Conservation (phyloP, 2,113 vertebrate genomes). For the Arothron firmamentum region DNA sequence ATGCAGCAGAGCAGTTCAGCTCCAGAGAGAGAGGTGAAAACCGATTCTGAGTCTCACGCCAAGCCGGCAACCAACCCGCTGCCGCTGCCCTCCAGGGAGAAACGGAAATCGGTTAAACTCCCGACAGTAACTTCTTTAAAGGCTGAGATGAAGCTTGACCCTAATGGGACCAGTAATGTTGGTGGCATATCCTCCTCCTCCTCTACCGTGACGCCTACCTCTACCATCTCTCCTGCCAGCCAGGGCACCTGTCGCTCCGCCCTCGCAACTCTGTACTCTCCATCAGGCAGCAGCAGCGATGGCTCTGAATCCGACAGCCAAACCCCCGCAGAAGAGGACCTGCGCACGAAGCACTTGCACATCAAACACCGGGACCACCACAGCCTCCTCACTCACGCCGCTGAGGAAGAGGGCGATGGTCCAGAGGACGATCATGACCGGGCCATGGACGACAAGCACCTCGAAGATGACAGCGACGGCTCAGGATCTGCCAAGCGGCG, state of each 20-base stretch:
- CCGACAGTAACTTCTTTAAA: constrained; percentile 71
- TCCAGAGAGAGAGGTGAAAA: constrained; percentile 55
- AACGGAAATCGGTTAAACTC: constrained; percentile 80
- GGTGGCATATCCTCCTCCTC: constrained; percentile 60
- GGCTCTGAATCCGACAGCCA: constrained; percentile 75
- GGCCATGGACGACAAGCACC: constrained; percentile 79
- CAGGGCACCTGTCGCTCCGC: constrained; percentile 59
- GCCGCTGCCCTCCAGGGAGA: constrained; percentile 73
- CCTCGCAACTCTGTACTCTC: constrained; percentile 63
- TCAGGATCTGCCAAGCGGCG: constrained; percentile 88
- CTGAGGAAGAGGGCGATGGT: constrained; percentile 66
- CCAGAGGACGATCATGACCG: constrained; percentile 62
- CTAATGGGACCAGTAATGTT: constrained; percentile 67
- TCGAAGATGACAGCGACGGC: constrained; percentile 83
- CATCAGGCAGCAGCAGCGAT: constrained; percentile 73
- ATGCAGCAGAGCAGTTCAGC: constrained; percentile 58
- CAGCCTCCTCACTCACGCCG: constrained; percentile 42
- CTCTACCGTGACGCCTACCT: constrained; percentile 58
- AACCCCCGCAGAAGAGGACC: constrained; percentile 57
- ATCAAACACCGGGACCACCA: constrained; percentile 45
- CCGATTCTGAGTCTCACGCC: constrained; percentile 55
- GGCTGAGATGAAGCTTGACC: constrained; percentile 78
- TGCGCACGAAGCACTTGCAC: constrained; percentile 43
- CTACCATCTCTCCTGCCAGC: constrained; percentile 55
- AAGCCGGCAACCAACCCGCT: constrained; percentile 72